These are phyloP conservation scores for Encarsia formosa DNA, from an alignment of 2,888 invertebrate species.

Conservation along the genomic window DNA sequence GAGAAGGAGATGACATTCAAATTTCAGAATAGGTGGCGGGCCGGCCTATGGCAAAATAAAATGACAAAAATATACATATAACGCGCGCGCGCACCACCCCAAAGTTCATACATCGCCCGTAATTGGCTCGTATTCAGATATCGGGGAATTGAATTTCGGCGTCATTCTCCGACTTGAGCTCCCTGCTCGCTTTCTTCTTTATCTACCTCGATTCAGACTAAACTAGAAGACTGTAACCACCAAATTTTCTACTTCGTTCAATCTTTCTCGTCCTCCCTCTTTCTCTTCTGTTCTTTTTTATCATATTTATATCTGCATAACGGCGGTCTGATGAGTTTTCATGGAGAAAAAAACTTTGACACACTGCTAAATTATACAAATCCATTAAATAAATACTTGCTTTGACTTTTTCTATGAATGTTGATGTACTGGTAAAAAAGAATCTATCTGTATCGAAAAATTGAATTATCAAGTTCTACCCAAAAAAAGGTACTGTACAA, in stretches of 20 bases:
- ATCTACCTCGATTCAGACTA: conserved; percentile 6
- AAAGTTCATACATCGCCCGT: conserved; percentile 36
- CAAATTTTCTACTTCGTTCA: conserved; percentile 22
- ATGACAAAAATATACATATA: conserved; percentile 45
- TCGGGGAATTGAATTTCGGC: conserved; percentile 43
- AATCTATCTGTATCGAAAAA: too few species aligned
- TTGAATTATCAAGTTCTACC: too few species aligned
- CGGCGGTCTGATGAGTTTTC: too few species aligned
- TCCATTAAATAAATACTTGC: too few species aligned
- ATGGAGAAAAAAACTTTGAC: too few species aligned
- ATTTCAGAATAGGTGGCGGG: conserved; percentile 38
- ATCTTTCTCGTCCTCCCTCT: conserved; percentile 14
- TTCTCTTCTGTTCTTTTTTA: neutral
- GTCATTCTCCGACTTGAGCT: conserved; percentile 29
- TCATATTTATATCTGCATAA: neutral
- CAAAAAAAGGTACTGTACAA: too few species aligned
- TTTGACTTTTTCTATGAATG: too few species aligned
- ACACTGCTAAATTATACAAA: too few species aligned
- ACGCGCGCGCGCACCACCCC: conserved; percentile 7
- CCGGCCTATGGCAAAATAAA: too few species aligned
- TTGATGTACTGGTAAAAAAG: too few species aligned
- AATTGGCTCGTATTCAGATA: conserved; percentile 48
- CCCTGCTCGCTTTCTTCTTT: conserved; percentile 8
- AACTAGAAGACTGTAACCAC: conserved; percentile 15
- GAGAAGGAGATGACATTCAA: conserved; percentile 47